A percentile compares a stretch with the other conserved stretches of the same genome.
Conservation (phyloP, 2,113 vertebrate species). For the Cebus imitator region DNA sequence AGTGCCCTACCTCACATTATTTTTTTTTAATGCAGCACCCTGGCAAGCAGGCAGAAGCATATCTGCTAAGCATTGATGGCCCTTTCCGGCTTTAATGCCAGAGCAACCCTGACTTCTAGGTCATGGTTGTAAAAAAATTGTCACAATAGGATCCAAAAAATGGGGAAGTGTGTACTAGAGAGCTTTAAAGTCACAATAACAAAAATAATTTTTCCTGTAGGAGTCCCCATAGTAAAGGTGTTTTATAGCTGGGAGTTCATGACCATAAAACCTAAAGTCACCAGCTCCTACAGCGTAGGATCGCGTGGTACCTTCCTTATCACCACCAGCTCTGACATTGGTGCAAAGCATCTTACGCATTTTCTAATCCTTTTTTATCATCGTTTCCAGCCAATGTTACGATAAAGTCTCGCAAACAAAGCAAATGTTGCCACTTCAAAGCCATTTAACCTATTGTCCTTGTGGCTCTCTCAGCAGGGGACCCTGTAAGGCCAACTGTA, state of each 20-base stretch:
- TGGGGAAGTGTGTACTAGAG: background rate
- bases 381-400: background rate
- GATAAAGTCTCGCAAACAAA: background rate
- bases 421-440: background rate
- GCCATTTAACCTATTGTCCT: background rate
- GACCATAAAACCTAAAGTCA: background rate
- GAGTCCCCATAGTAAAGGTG: background rate
- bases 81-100: background rate
- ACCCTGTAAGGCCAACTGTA: background rate
- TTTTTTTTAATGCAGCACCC: background rate
- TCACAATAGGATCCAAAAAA: background rate
- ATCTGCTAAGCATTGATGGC: background rate
- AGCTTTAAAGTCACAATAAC: conserved; percentile 5
- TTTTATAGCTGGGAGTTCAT: background rate
- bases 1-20: background rate
- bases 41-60: background rate
- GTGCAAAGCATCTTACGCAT: background rate
- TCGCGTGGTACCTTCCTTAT: background rate
- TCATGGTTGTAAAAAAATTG: conserved; percentile 44
- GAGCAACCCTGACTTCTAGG: background rate
- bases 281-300: background rate
- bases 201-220: conserved; percentile 11
- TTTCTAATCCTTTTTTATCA: background rate
- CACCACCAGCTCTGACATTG: background rate
- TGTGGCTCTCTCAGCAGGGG: background rate